A percentile compares a stretch with the other conserved stretches of the same genome.
Evolutionary conservation across 2,797 vertebrate genomes (phyloP).

Genomic region (Otus scops): DNA sequence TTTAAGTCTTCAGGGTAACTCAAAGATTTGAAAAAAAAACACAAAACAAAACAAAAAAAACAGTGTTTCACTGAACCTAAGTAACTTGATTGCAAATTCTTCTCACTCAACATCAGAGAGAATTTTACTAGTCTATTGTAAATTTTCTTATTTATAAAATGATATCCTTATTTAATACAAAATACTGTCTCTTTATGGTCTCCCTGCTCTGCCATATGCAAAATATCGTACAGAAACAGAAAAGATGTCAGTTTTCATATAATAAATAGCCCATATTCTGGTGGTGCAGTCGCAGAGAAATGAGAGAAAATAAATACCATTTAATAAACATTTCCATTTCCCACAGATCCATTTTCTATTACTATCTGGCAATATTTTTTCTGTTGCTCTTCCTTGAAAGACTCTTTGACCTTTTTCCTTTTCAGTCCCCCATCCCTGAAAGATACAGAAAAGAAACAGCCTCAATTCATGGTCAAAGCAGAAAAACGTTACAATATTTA

Average conservation of each 20-base stretch:
- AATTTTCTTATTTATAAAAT: neutral
- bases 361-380: constrained; percentile 47
- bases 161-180: neutral
- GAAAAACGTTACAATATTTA: neutral
- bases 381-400: constrained; percentile 62
- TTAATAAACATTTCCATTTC: neutral
- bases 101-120: neutral
- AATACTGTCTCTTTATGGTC: neutral
- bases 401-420: constrained; percentile 53
- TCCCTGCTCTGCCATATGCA: neutral
- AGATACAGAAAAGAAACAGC: neutral
- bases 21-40: neutral
- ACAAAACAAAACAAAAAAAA: neutral
- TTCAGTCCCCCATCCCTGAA: constrained; percentile 60
- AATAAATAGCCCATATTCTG: neutral
- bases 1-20: neutral
- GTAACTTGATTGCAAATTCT: neutral
- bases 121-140: neutral
- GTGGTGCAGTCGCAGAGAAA: neutral
- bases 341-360: neutral
- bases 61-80: neutral
- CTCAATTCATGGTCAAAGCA: neutral
- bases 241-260: neutral
- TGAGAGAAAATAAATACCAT: neutral
- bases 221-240: neutral